Evolutionary conservation across 2,797 vertebrate species (phyloP), one percentile per base, ranked within the genome.

Genomic region (Aplochiton taeniatus): DNA sequence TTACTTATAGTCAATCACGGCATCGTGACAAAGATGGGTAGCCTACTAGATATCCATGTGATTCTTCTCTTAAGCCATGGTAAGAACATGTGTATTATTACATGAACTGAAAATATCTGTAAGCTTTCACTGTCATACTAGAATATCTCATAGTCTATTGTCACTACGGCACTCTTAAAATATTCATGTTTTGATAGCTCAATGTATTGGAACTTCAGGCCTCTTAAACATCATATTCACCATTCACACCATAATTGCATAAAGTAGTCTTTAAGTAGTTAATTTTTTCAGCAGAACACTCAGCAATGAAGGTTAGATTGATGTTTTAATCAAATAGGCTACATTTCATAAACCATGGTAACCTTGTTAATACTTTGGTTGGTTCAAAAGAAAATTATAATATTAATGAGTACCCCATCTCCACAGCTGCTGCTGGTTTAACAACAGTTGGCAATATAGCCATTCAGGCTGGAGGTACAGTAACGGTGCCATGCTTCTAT

Each of bases 341-440:
- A 14, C 11, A 11, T 11, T 12, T 48, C 11, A 11, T 4, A 48
- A 48, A 48, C 47, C 31, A 6, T 31, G 31, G 2, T 31, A 48
- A 11, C 12, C 47, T 48, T 12, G 11, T 12, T 8, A 11, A 48
- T 11, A 12, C 14, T 11, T 11, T 12, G 11, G 47, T 12, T 1
- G 14, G 47, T 48, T 48, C 11, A 4, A 47, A 13, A 13, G 63
- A 45, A 55, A 68, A 14, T 31, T 16, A 16, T 20, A 19, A 14
- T 20, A 63, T 66, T 74, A 66, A n/a, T 69, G 53, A 57, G n/a
- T 31, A 55, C 53, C 49, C 49, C 58, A 61, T 69, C 78, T 85
- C 79, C 64, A 69, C 69, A 57, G 69, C 53, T 73, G 69, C 65
- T 63, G 18, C 55, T 31, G 66, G 66, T 79, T 74, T 71, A 65